Evolutionary conservation across 2,888 invertebrate species (phyloP).

Genomic region (Molorchus minor): DNA sequence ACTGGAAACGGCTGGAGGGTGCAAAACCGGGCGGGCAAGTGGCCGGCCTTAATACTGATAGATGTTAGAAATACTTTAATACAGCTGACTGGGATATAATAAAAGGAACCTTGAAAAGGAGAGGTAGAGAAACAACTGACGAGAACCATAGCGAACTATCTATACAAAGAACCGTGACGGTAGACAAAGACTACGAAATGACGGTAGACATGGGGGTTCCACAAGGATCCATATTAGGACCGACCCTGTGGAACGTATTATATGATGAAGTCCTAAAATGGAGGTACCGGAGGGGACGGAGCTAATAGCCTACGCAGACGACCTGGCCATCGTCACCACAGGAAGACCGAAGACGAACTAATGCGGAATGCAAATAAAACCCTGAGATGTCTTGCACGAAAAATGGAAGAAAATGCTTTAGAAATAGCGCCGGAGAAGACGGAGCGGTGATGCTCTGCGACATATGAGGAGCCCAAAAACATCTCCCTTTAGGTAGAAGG

Average conservation of each 20-base stretch:
- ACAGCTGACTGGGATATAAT: too few relatives aligned
- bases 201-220: background rate
- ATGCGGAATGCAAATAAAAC: too few relatives aligned
- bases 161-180: too few relatives aligned
- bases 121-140: background rate
- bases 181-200: background rate
- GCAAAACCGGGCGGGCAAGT: too few relatives aligned
- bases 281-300: too few relatives aligned
- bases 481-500: background rate
- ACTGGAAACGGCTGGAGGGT: too few relatives aligned
- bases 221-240: background rate
- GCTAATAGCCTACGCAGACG: background rate
- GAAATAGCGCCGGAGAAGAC: conserved; percentile 22
- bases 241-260: background rate
- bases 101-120: too few relatives aligned
- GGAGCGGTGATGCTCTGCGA: background rate
- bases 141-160: background rate
- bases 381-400: too few relatives aligned
- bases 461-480: background rate
- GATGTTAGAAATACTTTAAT: too few relatives aligned
- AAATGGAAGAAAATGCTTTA: too few relatives aligned
- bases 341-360: conserved; percentile 2
- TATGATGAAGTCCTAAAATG: too few relatives aligned
- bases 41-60: too few relatives aligned
- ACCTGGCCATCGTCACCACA: background rate